Evolutionary conservation across 2,888 invertebrate species (phyloP), one percentile per base, ranked within the genome.

Genomic region (Volucella inanis): DNA sequence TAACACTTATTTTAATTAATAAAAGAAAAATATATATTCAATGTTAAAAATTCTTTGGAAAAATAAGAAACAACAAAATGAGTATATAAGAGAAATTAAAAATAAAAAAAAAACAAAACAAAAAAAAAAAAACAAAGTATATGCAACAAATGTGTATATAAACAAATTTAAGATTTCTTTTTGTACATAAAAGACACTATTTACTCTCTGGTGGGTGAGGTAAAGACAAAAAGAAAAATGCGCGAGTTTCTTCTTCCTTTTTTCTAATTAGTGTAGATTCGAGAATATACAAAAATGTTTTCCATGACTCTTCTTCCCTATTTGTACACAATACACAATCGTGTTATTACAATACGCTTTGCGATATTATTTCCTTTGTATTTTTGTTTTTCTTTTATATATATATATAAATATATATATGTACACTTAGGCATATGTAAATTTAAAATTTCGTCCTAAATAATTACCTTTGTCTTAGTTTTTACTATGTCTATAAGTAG

Each of bases 31-130:
- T 45, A 65, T 82, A 78, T 83, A 79, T 79, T 61, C 57, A 84
- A 80, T 79, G 74, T 79, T 83, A 84, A 75, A 31, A 47, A 50
- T 74, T 83, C 67, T 68, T 82, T 79, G 78, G 52, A 39, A 68
- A 38, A 75, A 50, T 71, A 45, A 54, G 38, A 31, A 45, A 61
- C 52, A 61, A n/a, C 10, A 38, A 12, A 68, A 75, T 68, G 59
- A 67, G 67, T 64, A 10, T 84, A 84, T 70, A 79, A 57, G 67
- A 59, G 70, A 52, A 64, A 55, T 39, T 52, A 52, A 57, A 43
- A 43, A 75, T 41, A n/a, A n/a, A n/a, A n/a, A n/a, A n/a, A n/a
- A n/a, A n/a, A n/a, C n/a, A 71, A 22, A 70, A 77, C n/a, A 72
- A 75, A 61, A 61, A 54, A 65, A 18, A 54, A 39, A 39, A 45